Evolutionary conservation across 2,797 vertebrate species (phyloP).

Genomic region (Oreonectes daqikongensis): DNA sequence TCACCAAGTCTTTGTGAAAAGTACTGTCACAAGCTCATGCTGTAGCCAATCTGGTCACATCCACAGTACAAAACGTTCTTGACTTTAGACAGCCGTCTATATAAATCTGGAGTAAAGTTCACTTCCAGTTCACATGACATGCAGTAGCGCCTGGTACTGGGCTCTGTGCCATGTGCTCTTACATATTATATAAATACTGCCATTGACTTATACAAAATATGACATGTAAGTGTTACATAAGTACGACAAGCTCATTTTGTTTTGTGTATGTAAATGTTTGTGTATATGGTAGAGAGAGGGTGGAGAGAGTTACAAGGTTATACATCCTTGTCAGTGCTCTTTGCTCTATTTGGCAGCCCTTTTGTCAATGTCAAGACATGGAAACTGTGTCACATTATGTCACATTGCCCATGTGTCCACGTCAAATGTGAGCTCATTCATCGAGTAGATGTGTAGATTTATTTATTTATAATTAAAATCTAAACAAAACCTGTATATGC

Average conservation of each 20-base stretch:
- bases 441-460: neutral
- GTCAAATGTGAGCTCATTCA: no score
- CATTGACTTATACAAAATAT: slow-evolving; percentile 10
- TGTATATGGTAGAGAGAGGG: neutral
- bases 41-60: neutral
- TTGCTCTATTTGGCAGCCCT: slow-evolving; percentile 35
- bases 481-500: no score
- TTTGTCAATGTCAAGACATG: slow-evolving; percentile 21
- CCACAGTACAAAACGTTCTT: slow-evolving; percentile 10
- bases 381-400: neutral
- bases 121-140: slow-evolving; percentile 64
- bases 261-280: neutral
- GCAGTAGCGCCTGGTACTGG: neutral
- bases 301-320: neutral
- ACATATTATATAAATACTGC: neutral
- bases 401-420: neutral
- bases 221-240: neutral
- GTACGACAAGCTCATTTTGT: neutral
- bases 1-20: neutral
- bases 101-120: slow-evolving; percentile 74
- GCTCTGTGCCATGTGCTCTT: neutral
- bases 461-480: no score
- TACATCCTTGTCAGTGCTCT: slow-evolving; percentile 25
- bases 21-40: neutral
- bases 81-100: slow-evolving; percentile 5